A percentile compares a stretch with the other conserved stretches of the same genome.
Conservation (phyloP, 2,113 vertebrate genomes). For the Hippoglossus stenolepis region DNA sequence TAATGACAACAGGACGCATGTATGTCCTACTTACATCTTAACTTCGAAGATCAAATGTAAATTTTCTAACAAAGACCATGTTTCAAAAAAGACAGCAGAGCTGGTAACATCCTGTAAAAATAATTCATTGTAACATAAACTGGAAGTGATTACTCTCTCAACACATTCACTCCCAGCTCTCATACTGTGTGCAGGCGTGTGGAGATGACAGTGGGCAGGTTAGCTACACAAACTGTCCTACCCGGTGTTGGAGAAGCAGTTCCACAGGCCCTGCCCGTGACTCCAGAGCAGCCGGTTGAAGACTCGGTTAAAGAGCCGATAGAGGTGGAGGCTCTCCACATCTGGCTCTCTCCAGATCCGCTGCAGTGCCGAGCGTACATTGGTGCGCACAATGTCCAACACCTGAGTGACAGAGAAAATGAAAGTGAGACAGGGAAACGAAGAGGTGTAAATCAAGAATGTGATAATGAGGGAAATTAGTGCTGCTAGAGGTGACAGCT, state of each 20-base stretch:
- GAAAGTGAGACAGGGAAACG: neutral
- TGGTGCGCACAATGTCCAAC: conserved; percentile 96
- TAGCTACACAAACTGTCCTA: conserved; percentile 25
- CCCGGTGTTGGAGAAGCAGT: conserved; percentile 93
- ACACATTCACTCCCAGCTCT: neutral
- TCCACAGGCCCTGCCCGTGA: conserved; percentile 97
- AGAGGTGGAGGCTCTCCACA: conserved; percentile 91
- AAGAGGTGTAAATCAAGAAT: conserved; percentile 46
- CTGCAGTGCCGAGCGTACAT: conserved; percentile 88
- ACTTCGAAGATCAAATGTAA: no score
- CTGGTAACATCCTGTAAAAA: no score
- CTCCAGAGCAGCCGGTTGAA: conserved; percentile 97
- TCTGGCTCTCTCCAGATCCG: conserved; percentile 93
- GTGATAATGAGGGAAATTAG: conserved; percentile 29
- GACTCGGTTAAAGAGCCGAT: conserved; percentile 92
- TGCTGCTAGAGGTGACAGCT: neutral
- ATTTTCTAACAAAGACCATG: no score
- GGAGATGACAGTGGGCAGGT: no score
- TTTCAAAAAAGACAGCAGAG: no score
- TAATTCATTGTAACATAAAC: no score
- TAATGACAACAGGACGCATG: no score
- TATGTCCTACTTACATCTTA: neutral
- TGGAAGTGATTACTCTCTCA: no score
- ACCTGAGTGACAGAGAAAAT: conserved; percentile 79
- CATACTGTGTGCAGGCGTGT: no score